Percentiles rank a stretch among this genome's conserved stretches.
Evolutionary conservation across 2,888 invertebrate species (phyloP).

Genomic region (Brachypterus glaber): DNA sequence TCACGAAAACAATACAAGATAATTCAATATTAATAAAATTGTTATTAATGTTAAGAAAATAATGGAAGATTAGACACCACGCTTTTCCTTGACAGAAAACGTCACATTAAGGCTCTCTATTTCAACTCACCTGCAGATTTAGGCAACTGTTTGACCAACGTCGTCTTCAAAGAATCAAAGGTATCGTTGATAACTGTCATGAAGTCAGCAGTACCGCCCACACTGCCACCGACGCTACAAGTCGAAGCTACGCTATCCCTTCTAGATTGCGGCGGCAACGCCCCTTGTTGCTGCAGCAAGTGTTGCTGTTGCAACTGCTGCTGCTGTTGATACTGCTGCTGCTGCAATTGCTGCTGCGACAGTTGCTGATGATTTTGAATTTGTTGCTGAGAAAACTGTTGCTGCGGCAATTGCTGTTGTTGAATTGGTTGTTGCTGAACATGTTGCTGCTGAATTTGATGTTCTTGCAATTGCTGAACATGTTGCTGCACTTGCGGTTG

Average conservation of each 20-base stretch:
- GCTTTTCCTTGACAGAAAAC: too few relatives aligned
- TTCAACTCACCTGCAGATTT: constrained; percentile 26
- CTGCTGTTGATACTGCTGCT: background rate
- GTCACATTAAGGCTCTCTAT: too few relatives aligned
- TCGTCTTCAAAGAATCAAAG: constrained; percentile 34
- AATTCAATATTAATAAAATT: too few relatives aligned
- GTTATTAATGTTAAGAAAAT: too few relatives aligned
- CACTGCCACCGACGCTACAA: constrained; percentile 2
- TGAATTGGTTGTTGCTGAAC: too few relatives aligned
- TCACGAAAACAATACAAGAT: too few relatives aligned
- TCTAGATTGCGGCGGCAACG: constrained; percentile 7
- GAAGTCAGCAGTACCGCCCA: constrained; percentile 28
- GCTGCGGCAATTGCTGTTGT: too few relatives aligned
- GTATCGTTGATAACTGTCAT: constrained; percentile 35
- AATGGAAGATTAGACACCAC: too few relatives aligned
- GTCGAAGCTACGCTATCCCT: constrained; percentile 4
- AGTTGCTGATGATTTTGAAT: background rate
- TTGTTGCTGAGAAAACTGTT: background rate
- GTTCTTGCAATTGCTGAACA: too few relatives aligned
- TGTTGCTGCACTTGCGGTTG: too few relatives aligned
- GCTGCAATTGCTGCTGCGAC: background rate
- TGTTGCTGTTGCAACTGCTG: background rate
- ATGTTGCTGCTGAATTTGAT: too few relatives aligned
- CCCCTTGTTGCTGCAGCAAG: background rate
- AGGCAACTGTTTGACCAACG: constrained; percentile 28